phyloP scores from a whole-genome alignment of 2,113 vertebrate genomes.

The Lasiurus cinereus region DNA sequence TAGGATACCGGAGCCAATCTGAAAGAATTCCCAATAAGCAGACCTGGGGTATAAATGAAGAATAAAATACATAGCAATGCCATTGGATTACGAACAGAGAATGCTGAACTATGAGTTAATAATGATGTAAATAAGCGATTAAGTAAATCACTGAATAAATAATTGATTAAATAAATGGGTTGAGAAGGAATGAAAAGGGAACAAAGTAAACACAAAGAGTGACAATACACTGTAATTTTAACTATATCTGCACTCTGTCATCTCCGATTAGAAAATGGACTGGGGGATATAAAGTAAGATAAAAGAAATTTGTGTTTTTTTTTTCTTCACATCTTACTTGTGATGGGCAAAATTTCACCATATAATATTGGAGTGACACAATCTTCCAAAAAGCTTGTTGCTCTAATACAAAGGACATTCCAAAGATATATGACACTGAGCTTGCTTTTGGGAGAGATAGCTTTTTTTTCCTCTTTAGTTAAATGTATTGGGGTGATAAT shows the following conservation, averaged over 20 bases:
- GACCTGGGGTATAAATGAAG: neutral
- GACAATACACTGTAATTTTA: neutral
- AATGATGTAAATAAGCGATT: neutral
- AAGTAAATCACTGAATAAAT: neutral
- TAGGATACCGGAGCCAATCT: rapidly evolving
- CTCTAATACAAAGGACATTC: neutral
- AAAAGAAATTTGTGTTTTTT: neutral
- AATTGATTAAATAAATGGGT: neutral
- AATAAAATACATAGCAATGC: neutral
- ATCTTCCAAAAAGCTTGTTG: neutral
- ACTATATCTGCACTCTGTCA: neutral
- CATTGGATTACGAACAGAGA: neutral
- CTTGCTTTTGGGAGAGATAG: neutral
- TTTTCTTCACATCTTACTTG: neutral
- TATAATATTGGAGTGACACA: neutral
- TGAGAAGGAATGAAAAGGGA: neutral
- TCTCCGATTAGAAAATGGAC: neutral
- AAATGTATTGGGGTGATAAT: neutral
- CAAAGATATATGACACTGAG: neutral
- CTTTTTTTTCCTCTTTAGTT: neutral
- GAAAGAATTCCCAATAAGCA: neutral
- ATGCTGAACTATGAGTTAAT: neutral
- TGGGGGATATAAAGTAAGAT: neutral
- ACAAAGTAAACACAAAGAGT: neutral
- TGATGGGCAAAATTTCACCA: neutral